Conservation (phyloP, 2,888 invertebrate genomes). For the Eristalinus aeneus region DNA sequence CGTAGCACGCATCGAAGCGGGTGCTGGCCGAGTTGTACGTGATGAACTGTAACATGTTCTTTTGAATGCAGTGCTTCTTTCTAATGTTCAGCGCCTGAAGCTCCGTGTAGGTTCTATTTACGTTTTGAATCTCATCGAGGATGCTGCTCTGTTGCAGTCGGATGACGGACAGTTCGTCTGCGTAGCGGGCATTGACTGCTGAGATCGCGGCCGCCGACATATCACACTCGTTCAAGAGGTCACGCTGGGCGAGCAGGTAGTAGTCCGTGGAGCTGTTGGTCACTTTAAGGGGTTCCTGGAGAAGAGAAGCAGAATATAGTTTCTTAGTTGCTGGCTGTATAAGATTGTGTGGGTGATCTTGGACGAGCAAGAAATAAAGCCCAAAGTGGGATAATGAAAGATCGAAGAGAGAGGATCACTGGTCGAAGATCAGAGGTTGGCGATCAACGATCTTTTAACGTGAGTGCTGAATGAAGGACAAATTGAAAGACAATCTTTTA, state of each 20-base stretch:
- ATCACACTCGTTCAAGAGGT: conserved; percentile 10
- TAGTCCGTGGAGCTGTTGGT: conserved; percentile 17
- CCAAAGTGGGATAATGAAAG: no score
- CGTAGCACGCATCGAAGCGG: neutral
- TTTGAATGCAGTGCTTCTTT: conserved; percentile 43
- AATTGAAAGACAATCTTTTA: no score
- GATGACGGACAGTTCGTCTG: conserved; percentile 27
- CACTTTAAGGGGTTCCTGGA: neutral
- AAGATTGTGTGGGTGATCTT: no score
- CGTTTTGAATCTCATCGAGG: conserved; percentile 18
- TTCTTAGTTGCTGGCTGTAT: no score
- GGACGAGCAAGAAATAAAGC: no score
- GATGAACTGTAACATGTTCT: conserved; percentile 18
- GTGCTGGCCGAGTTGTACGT: neutral
- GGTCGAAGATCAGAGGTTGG: no score
- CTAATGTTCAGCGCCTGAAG: conserved; percentile 19
- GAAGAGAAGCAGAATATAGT: no score
- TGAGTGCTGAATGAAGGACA: no score
- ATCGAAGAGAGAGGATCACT: no score
- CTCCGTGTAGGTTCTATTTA: conserved; percentile 25
- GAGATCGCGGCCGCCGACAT: conserved; percentile 10
- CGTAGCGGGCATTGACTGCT: conserved; percentile 19
- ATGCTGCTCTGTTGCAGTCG: conserved; percentile 10
- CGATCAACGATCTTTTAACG: no score
- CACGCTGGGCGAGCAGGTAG: conserved; percentile 4